Evolutionary conservation across 2,888 invertebrate genomes (phyloP).

Genomic region (Tigriopus californicus): DNA sequence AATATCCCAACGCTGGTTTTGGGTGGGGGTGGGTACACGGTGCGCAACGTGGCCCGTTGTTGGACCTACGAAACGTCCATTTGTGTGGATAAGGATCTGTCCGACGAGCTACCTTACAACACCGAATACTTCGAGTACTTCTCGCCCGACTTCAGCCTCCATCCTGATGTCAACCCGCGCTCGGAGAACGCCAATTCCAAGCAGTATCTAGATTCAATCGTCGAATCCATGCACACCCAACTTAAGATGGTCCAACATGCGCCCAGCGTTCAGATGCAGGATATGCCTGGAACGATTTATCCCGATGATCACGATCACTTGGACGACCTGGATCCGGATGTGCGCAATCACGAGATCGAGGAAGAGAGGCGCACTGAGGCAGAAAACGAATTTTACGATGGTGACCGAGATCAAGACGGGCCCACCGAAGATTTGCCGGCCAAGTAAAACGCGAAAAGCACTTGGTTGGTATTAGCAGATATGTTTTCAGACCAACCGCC

Average conservation of each 20-base stretch:
- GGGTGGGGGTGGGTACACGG: constrained; percentile 68
- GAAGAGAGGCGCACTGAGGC: constrained; percentile 61
- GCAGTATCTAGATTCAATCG: constrained; percentile 81
- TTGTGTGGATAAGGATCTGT: constrained; percentile 73
- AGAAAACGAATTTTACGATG: constrained; percentile 72
- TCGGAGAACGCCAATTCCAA: constrained; percentile 83
- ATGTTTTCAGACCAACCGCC: too few species aligned
- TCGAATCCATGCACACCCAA: constrained; percentile 69
- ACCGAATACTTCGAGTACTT: constrained; percentile 86
- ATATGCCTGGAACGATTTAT: constrained; percentile 66
- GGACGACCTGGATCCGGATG: constrained; percentile 66
- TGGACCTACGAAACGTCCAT: constrained; percentile 98
- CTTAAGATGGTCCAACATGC: constrained; percentile 80
- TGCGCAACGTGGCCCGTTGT: constrained; percentile 89
- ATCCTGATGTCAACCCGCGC: constrained; percentile 71
- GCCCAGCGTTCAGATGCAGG: constrained; percentile 89
- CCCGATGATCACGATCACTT: constrained; percentile 45
- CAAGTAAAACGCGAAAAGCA: too few species aligned
- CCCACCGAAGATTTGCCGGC: neutral
- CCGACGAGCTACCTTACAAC: constrained; percentile 77
- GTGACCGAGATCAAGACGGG: constrained; percentile 65
- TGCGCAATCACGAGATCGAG: constrained; percentile 45
- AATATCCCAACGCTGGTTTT: constrained; percentile 80
- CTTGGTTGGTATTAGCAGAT: too few species aligned
- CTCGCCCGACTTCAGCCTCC: constrained; percentile 85